Evolutionary conservation across 2,113 vertebrate genomes (phyloP).

Genomic region (Oceanodroma tethys): DNA sequence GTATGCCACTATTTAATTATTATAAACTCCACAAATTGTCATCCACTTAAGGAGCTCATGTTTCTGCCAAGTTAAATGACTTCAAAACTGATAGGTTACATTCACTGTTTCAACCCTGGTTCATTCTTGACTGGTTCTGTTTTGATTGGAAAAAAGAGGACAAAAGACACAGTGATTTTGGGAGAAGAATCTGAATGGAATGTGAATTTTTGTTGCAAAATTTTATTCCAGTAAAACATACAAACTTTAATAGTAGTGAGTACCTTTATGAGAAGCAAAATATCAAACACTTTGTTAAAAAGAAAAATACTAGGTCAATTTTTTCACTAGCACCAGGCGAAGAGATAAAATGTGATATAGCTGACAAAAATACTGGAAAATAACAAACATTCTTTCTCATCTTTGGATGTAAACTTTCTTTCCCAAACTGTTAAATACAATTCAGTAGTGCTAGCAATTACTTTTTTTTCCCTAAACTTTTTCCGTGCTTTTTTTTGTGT

Average conservation of each 20-base stretch:
- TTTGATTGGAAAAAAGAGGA: background rate
- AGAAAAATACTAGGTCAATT: background rate
- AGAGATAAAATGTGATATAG: background rate
- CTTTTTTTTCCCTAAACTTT: slow-evolving; percentile 73
- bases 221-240: background rate
- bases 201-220: background rate
- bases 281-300: background rate
- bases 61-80: background rate
- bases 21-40: background rate
- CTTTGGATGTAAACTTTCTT: background rate
- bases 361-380: background rate
- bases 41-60: background rate
- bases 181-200: background rate
- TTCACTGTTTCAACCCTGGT: background rate
- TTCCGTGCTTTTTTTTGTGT: slow-evolving; percentile 49
- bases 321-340: background rate
- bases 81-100: background rate
- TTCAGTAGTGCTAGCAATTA: background rate
- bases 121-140: background rate
- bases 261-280: background rate
- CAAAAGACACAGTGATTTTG: background rate
- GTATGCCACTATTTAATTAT: background rate
- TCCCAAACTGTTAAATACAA: background rate
- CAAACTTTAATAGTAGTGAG: background rate
- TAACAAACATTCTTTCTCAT: background rate